Evolutionary conservation across 2,797 vertebrate species (phyloP), one percentile per base, ranked within the genome.

Genomic region (Bradypodion ventrale): DNA sequence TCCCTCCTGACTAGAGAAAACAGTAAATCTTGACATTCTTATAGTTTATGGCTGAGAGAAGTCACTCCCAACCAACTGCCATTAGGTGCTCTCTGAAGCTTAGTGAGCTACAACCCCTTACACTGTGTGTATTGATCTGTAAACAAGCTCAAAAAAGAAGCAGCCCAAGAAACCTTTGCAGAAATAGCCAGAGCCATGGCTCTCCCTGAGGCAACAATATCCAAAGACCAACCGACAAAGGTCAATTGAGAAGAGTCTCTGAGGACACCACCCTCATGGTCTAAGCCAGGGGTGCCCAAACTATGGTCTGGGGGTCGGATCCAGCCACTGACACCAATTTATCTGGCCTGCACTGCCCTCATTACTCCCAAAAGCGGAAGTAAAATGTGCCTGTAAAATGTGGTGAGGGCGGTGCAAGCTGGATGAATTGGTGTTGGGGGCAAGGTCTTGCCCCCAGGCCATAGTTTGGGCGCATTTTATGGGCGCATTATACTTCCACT

Each of bases 141-240:
- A 87, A 91, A 76, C 81, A 76, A 89, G 84, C 81, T 76, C 19
- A 35, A 56, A 74, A 87, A 88, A 92, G 83, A 73, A 32, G 87
- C 25, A 3, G 0, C n/a, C 69, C 77, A 19, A 79, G 25, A 44
- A 88, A 87, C 86, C 23, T 83, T 88, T 86, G 73, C 27, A 82
- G 60, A 85, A 88, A 72, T 37, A 86, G 84, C 5, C 35, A 87
- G 56, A 88, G 82, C 16, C 0, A 1, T 85, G 40, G 84, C 69
- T n/a, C 78, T 52, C 42, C 76, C 19, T 0, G 40, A 83, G 87
- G 83, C 85, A 88, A 85, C 29, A 7, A 86, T 40, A 81, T 78
- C 42, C 5, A 66, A 85, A 90, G 62, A 15, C 76, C 37, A 80
- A 25, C 23, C 37, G 21, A 40, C 4, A 63, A 84, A 90, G 46